Conservation (phyloP, 2,888 invertebrate species). For the Rhyacophila evoluta region DNA sequence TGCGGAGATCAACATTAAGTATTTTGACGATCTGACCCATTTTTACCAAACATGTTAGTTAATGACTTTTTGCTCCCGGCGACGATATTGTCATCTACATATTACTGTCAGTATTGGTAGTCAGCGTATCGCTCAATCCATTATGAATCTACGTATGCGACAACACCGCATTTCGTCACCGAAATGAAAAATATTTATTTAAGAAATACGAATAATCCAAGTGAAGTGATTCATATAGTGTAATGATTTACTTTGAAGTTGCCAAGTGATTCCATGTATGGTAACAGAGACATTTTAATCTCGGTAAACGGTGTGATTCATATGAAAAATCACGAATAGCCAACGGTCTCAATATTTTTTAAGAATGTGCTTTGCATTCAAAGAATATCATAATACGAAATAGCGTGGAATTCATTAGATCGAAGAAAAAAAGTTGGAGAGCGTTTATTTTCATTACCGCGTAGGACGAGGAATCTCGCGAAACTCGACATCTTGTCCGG, state of each 20-base stretch:
- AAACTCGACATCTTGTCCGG: background rate
- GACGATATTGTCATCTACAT: too few species aligned
- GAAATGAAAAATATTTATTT: too few species aligned
- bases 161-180: too few species aligned
- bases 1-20: too few species aligned
- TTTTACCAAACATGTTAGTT: too few species aligned
- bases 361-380: background rate
- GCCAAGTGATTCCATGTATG: background rate
- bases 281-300: background rate
- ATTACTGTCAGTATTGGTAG: too few species aligned
- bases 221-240: too few species aligned
- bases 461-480: slow-evolving; percentile 43
- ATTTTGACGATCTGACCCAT: too few species aligned
- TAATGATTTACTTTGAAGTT: background rate
- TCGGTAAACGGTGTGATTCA: background rate
- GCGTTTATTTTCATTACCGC: slow-evolving; percentile 46
- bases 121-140: too few species aligned
- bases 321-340: background rate
- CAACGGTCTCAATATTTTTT: background rate
- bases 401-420: slow-evolving; percentile 8
- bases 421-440: slow-evolving; percentile 24
- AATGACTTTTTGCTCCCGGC: too few species aligned
- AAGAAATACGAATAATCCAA: too few species aligned
- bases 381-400: background rate
- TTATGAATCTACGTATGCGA: too few species aligned